Conservation (phyloP, 2,113 vertebrate genomes). For the Tragelaphus imberbis region DNA sequence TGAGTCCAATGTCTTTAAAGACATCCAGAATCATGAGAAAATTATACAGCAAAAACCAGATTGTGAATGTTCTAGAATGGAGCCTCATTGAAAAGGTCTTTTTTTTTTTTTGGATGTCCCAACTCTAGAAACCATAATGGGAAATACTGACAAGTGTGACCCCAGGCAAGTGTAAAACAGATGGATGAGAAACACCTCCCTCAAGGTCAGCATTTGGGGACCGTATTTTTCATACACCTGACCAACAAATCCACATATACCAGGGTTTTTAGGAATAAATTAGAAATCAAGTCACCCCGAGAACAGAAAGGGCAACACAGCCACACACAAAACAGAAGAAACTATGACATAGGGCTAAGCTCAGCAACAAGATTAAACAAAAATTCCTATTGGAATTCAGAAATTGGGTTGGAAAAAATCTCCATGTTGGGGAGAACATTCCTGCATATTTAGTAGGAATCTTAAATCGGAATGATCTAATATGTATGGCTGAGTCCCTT, state of each 20-base stretch:
- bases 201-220: fast-evolving
- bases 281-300: not conserved
- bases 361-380: no score
- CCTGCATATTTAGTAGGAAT: not conserved
- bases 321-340: no score
- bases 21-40: not conserved
- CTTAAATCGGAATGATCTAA: not conserved
- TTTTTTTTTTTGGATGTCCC: not conserved
- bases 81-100: no score
- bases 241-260: not conserved
- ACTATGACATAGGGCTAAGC: no score
- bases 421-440: no score
- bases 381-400: no score
- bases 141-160: not conserved
- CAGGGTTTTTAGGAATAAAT: not conserved
- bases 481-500: not conserved
- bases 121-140: not conserved
- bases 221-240: fast-evolving
- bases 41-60: not conserved
- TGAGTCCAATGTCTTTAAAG: not conserved
- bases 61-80: not conserved
- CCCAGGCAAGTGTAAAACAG: fast-evolving
- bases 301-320: no score
- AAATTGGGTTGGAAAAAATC: no score
- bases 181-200: not conserved